Conservation (phyloP, 2,888 invertebrate genomes). For the Plagodis dolabraria region DNA sequence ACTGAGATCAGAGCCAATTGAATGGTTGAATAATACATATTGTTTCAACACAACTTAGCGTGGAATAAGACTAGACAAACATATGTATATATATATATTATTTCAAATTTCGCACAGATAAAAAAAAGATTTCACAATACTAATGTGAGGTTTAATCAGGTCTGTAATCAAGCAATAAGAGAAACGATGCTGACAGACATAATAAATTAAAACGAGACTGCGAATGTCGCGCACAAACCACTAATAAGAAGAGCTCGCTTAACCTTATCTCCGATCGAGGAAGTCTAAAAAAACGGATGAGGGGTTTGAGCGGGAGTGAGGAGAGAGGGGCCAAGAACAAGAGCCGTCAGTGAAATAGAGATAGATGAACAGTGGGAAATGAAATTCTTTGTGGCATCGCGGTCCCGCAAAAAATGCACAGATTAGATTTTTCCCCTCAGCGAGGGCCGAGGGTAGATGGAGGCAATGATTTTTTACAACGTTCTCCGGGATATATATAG, state of each 20-base stretch:
- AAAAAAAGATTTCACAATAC: slow-evolving; percentile 1
- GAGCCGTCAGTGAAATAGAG: slow-evolving; percentile 85
- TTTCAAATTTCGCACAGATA: not conserved
- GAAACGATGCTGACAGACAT: slow-evolving; percentile 48
- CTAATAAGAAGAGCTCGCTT: slow-evolving; percentile 81
- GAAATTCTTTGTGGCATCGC: slow-evolving; percentile 86
- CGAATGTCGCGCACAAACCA: slow-evolving; percentile 72
- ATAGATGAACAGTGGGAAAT: slow-evolving; percentile 86
- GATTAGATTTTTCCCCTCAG: slow-evolving; percentile 85
- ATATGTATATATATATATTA: too few species aligned
- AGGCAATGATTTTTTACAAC: slow-evolving; percentile 85
- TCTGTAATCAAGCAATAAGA: slow-evolving; percentile 33
- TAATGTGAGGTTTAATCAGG: slow-evolving; percentile 18
- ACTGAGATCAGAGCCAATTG: too few species aligned
- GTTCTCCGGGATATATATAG: slow-evolving; percentile 79
- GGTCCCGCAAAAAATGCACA: slow-evolving; percentile 86
- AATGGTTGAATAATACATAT: too few species aligned
- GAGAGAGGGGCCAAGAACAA: slow-evolving; percentile 77
- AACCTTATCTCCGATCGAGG: slow-evolving; percentile 83
- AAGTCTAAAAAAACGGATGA: slow-evolving; percentile 80
- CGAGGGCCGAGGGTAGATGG: slow-evolving; percentile 78
- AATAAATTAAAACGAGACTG: slow-evolving; percentile 69
- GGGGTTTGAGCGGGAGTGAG: slow-evolving; percentile 53
- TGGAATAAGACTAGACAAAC: slow-evolving; percentile 14
- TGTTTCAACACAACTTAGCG: too few species aligned